phyloP scores from a whole-genome alignment of 2,113 vertebrate genomes.

The Aphelocoma coerulescens region DNA sequence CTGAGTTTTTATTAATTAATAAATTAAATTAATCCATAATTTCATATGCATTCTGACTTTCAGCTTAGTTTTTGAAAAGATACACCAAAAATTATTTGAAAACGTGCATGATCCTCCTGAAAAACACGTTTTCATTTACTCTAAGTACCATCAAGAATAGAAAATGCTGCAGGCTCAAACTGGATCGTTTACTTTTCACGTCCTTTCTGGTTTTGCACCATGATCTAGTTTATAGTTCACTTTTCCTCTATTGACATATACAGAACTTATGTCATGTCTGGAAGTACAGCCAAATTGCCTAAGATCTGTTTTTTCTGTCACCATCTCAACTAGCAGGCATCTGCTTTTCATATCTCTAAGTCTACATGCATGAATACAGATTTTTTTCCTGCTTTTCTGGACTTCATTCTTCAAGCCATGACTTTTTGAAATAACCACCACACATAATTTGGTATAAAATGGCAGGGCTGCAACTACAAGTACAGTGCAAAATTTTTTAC shows the following conservation, averaged over 20 bases:
- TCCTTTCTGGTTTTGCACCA: not conserved
- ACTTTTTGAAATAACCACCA: not conserved
- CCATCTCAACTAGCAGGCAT: not conserved
- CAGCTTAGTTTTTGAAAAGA: not conserved
- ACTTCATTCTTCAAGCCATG: not conserved
- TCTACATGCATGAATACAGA: not conserved
- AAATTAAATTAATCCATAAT: not conserved
- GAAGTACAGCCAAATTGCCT: not conserved
- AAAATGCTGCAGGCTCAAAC: not conserved
- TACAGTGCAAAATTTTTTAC: not conserved
- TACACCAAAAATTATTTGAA: not conserved
- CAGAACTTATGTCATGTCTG: not conserved
- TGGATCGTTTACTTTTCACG: not conserved
- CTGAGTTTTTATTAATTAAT: not conserved
- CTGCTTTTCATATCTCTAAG: conserved; percentile 1
- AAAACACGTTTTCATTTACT: not conserved
- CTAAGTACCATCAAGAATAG: not conserved
- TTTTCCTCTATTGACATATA: not conserved
- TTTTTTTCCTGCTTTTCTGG: not conserved
- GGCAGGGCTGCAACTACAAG: not conserved
- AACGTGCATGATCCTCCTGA: not conserved
- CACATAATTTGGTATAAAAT: not conserved
- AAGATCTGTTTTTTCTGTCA: not conserved
- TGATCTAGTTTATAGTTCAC: not conserved
- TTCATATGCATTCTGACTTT: not conserved